A percentile compares a stretch with the other conserved stretches of the same genome.
phyloP scores from a whole-genome alignment of 2,113 vertebrate species.

The Cygnus buccinator region DNA sequence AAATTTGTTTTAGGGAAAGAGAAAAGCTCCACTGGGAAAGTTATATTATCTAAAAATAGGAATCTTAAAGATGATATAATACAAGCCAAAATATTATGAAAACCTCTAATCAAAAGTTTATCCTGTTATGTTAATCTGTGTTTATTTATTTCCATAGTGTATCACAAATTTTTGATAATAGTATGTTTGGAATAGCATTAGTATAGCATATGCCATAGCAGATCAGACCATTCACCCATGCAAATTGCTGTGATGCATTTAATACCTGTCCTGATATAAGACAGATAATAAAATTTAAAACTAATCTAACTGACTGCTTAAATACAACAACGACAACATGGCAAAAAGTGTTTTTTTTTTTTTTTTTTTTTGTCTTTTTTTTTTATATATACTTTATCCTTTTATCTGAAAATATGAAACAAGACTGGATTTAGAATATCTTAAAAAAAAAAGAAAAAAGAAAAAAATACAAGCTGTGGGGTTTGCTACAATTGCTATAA shows the following conservation, averaged over 20 bases:
- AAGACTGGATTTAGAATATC: background rate
- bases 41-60: background rate
- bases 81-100: background rate
- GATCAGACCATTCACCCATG: background rate
- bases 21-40: background rate
- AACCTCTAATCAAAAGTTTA: background rate
- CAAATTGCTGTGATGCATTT: background rate
- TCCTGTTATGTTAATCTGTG: background rate
- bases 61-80: background rate
- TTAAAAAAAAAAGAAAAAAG: accelerated
- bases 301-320: background rate
- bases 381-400: background rate
- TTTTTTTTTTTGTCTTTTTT: background rate
- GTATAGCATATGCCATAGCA: background rate
- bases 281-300: background rate
- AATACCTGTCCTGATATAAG: background rate
- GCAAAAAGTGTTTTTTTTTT: background rate
- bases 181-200: background rate
- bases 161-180: background rate
- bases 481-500: background rate
- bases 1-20: background rate
- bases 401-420: background rate
- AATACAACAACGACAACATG: background rate
- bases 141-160: background rate
- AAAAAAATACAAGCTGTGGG: accelerated